Base-by-base conservation (phyloP, 2,797 vertebrate species). In the Melanotaenia nigrans region DNA sequence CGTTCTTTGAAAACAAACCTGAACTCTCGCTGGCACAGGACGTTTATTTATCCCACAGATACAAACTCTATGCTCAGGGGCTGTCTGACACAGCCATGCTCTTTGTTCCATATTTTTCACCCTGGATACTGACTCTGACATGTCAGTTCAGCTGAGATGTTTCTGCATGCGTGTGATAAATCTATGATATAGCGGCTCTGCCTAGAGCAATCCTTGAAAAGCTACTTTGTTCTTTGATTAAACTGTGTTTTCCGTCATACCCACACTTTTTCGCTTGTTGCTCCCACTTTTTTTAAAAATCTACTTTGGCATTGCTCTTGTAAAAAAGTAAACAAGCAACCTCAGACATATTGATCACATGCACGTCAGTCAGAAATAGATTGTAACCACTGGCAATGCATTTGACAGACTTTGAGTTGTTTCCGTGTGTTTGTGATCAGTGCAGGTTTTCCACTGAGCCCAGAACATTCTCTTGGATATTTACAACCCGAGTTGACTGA, bases 401-500 rank as follows among this genome's bases (percentile, higher is more conserved):
- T 81, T 71, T 77, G 28, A 68, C 60, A 67, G 58, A 65, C 60
- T 84, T 69, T 85, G 62, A 77, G 57, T 61, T 55, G 47, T 36
- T 65, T 65, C 62, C 65, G 71, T 65, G 68, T 77, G 59, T 78
- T 60, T 64, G 51, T 62, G 65, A 71, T 61, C 73, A 38, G 59
- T 75, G 65, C 75, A 57, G 38, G 63, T 71, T 86, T 83, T 77
- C 78, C 80, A 64, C 79, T 71, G 82, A 76, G 85, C 16, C 76
- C 78, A 69, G 80, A 87, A 84, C 32, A 53, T 90, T 89, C 75
- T 81, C 70, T 56, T 60, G 82, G 82, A 93, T 93, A 91, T 93
- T 92, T 94, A 90, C 90, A 85, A 84, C 82, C 63, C 9, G 71
- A 76, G 78, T 89, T 92, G 90, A 92, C 89, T 89, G 90, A 92